Evolutionary conservation across 2,797 vertebrate species (phyloP), one percentile per base, ranked within the genome.

Genomic region (Myotis pilosus): DNA sequence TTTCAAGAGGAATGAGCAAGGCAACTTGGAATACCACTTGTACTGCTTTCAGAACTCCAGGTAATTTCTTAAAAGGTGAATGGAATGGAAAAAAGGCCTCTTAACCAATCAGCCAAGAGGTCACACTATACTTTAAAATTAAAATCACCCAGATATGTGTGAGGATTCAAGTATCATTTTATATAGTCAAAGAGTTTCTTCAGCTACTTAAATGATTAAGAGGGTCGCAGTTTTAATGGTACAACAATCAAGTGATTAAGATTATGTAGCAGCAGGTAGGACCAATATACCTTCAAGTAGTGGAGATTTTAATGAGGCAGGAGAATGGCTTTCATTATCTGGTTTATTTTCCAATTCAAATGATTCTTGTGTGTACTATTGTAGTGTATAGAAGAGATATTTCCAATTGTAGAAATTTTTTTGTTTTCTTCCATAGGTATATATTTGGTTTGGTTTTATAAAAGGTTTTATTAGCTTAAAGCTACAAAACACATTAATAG

Each of bases 391-490:
- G 49, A 93, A 72, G 76, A 87, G 55, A 89, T 16, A 33, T 89
- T 86, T 66, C 7, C 92, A 92, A 95, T 87, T 95, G 87, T 82
- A 81, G 93, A 49, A 96, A 91, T 97, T 97, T 96, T 96, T 44
- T 94, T 97, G 68, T 82, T 96, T 97, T 95, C 44, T 57, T 95
- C 76, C n/a, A 7, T 33, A 62, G 38, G 64, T 57, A 89, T 81
- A 16, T n/a, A 3, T 30, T 86, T 97, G 80, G 25, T 76, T 94
- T 87, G 86, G 15, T 79, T 89, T 94, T 86, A 79, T 25, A 91
- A 94, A 97, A 89, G 9, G 5, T 0, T 71, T 15, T 60, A 16
- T 30, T 87, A 87, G 80, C 75, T 93, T 87, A 30, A 94, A 90
- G 92, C 85, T 96, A 90, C 60, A 68, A 15, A 1, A 1, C 60